Conservation (phyloP, 2,113 vertebrate genomes). For the Vidua macroura region DNA sequence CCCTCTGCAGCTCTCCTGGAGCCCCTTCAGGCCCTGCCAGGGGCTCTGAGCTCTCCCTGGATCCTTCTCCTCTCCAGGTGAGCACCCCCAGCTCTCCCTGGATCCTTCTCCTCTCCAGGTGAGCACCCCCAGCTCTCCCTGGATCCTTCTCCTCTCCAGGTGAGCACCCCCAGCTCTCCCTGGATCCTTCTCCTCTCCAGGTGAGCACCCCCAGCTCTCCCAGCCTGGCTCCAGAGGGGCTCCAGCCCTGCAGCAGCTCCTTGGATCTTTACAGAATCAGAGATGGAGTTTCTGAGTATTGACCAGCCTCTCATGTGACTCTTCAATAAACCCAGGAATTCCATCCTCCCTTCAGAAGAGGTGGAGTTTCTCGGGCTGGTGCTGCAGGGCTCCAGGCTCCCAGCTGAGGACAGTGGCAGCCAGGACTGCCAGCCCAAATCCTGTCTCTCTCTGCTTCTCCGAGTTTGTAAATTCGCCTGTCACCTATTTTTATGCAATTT, state of each 20-base stretch:
- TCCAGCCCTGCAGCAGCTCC: not conserved
- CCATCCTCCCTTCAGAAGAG: not conserved
- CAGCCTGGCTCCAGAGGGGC: not conserved
- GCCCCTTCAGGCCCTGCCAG: not conserved
- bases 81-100: too few relatives aligned
- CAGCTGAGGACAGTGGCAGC: not conserved
- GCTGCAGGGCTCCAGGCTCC: not conserved
- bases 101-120: too few relatives aligned
- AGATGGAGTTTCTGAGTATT: not conserved
- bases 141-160: too few relatives aligned
- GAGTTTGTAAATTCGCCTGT: not conserved
- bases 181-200: not conserved
- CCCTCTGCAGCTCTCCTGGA: not conserved
- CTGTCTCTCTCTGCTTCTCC: not conserved
- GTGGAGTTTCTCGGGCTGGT: not conserved
- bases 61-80: too few relatives aligned
- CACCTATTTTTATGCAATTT: not conserved
- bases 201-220: not conserved
- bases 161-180: not conserved
- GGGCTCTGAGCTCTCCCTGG: not conserved
- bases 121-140: too few relatives aligned
- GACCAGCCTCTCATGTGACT: not conserved
- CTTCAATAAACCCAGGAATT: not conserved
- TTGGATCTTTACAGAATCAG: rapidly evolving
- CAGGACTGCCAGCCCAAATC: not conserved